Base-by-base conservation (phyloP, 2,888 invertebrate genomes). In the Netelia melanura region DNA sequence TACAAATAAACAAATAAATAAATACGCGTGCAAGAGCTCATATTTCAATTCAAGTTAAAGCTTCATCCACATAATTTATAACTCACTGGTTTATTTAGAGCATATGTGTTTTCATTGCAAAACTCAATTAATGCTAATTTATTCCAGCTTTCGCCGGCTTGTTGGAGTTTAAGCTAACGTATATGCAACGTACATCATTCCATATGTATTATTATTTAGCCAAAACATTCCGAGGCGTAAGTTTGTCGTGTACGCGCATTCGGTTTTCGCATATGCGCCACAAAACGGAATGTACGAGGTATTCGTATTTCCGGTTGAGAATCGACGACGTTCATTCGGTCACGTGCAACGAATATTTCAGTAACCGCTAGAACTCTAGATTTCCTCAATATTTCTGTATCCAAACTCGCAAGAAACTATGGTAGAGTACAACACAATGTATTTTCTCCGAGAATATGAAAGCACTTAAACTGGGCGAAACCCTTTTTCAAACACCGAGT, bases 121-220 rank as follows among this genome's bases (percentile, higher is more conserved):
- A 38, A 6, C 17, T 21, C 21, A 5, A 78, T 78, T 83, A 65
- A 72, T 72, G 77, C 72, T 72, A 83, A 83, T 83, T 78, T 78
- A 83, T 78, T 48, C 61, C 11, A 48, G 43, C 71, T 67, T 77
- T 44, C 44, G 64, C 65, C 52, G 23, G 77, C 52, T 78, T 38
- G 21, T 3, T 43, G 9, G 23, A 21, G 23, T 6, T 58, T 43
- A 3, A 30, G 11, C 43, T 1, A n/a, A 9, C 30, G 58, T 14
- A 23, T 21, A 25, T 61, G 48, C 25, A 25, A 44, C 23, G 17
- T 30, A 58, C 67, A 43, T 30, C 62, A 74, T 80, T 74, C 2
- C 14, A 67, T 65, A 21, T 72, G 72, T 30, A 67, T 80, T 30
- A 67, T 80, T 61, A 67, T 78, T 54, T 72, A 72, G 67, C 67